Percentiles rank a stretch among this genome's conserved stretches.
phyloP scores from a whole-genome alignment of 1,140 invertebrate species.

The Achatina immaculata region DNA sequence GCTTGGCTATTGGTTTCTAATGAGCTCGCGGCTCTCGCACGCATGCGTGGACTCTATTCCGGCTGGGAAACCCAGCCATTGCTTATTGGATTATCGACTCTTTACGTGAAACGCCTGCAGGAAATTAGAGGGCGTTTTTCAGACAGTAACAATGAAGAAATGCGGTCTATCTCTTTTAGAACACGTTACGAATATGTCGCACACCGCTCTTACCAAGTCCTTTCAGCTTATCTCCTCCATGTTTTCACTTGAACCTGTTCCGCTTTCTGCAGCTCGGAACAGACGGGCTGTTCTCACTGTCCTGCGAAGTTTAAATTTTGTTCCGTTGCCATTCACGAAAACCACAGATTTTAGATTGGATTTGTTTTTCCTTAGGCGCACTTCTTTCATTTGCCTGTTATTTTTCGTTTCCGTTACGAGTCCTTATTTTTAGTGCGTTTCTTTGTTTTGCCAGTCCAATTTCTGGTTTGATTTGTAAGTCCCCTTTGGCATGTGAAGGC shows the following conservation, averaged over 20 bases:
- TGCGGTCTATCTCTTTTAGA: conserved; percentile 7
- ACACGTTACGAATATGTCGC: conserved; percentile 4
- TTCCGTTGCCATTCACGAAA: not conserved
- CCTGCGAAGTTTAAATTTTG: not conserved
- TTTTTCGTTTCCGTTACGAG: no score
- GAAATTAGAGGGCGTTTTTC: conserved; percentile 19
- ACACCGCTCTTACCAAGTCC: not conserved
- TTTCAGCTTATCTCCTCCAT: not conserved
- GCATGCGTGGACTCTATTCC: conserved; percentile 6
- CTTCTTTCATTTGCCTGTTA: no score
- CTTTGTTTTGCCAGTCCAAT: no score
- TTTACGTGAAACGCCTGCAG: not conserved
- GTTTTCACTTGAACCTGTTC: not conserved
- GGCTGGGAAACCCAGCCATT: not conserved
- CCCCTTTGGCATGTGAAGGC: no score
- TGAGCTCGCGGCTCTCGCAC: conserved; percentile 13
- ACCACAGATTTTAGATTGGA: conserved; percentile 1
- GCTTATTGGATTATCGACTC: conserved; percentile 22
- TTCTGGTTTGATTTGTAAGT: no score
- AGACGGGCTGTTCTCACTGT: not conserved
- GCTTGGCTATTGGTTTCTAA: conserved; percentile 19
- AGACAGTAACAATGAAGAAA: not conserved
- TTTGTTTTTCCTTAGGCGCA: not conserved
- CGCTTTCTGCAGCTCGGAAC: not conserved
- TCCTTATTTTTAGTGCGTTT: no score